A percentile compares a stretch with the other conserved stretches of the same genome.
These are phyloP conservation scores for Nycticorax nycticorax DNA, from an alignment of 2,113 vertebrate genomes.

Conservation along the genomic window DNA sequence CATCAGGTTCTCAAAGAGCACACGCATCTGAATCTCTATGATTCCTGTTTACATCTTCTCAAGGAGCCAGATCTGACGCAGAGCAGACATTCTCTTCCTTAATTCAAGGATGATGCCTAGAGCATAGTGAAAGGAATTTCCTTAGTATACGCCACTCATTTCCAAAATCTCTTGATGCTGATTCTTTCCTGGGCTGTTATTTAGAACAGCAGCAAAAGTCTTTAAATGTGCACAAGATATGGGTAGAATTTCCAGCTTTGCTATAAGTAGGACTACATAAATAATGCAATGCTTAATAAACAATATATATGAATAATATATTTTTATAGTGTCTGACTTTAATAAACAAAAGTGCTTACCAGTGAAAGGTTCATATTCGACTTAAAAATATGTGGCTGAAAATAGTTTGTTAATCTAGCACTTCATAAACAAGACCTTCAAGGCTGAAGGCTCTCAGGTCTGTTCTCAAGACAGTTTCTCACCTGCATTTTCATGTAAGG, in stretches of 20 bases:
- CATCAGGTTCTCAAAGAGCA: not conserved
- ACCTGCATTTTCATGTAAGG: not conserved
- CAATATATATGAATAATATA: not conserved
- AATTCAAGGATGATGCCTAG: not conserved
- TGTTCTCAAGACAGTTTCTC: not conserved
- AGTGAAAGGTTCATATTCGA: not conserved
- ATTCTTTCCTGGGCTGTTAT: not conserved
- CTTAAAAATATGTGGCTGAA: not conserved
- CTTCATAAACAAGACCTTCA: not conserved
- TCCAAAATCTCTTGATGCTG: not conserved
- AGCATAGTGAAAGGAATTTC: not conserved
- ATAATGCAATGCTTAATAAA: not conserved
- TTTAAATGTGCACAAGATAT: not conserved
- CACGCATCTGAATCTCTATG: no score
- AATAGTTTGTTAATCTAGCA: not conserved
- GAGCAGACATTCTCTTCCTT: not conserved
- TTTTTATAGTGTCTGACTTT: not conserved
- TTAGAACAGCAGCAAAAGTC: not conserved
- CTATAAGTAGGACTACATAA: not conserved
- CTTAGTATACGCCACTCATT: not conserved
- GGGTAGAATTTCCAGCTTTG: not conserved
- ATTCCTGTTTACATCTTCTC: not conserved
- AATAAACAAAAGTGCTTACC: not conserved
- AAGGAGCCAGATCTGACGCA: not conserved
- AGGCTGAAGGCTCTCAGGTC: not conserved